A percentile compares a stretch with the other conserved stretches of the same genome.
These are phyloP conservation scores for Zonitis immaculata DNA, from an alignment of 2,888 invertebrate genomes.

Conservation along the genomic window DNA sequence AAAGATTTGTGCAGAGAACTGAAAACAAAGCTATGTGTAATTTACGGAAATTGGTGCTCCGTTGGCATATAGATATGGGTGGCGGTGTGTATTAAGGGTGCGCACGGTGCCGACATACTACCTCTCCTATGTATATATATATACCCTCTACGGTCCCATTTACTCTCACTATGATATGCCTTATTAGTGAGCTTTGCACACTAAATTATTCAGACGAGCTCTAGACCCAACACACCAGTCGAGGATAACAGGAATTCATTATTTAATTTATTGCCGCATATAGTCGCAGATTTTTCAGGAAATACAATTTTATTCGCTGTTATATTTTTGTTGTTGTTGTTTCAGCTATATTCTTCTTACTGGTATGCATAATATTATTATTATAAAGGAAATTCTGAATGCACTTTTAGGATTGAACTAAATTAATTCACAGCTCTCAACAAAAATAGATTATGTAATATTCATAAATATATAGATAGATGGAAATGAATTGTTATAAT, in stretches of 20 bases:
- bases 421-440: constrained; percentile 13
- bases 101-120: constrained; percentile 12
- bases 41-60: constrained; percentile 53
- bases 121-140: constrained; percentile 5
- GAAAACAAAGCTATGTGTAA: constrained; percentile 55
- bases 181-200: constrained; percentile 36
- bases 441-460: constrained; percentile 9
- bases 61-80: too few species aligned
- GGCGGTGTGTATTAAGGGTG: constrained; percentile 32
- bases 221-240: constrained; percentile 22
- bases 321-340: not conserved
- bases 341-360: not conserved
- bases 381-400: constrained; percentile 11
- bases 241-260: constrained; percentile 30
- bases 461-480: too few species aligned
- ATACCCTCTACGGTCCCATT: constrained; percentile 17
- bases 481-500: too few species aligned
- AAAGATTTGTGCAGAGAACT: constrained; percentile 51
- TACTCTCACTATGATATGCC: constrained; percentile 37
- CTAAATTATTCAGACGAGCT: constrained; percentile 35
- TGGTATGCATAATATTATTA: not conserved
- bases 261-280: constrained; percentile 30
- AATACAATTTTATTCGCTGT: constrained; percentile 12
- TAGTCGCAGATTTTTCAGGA: constrained; percentile 19
- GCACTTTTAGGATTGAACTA: constrained; percentile 18